Base-by-base conservation (phyloP, 2,888 invertebrate genomes). In the Temnothorax ravouxi region DNA sequence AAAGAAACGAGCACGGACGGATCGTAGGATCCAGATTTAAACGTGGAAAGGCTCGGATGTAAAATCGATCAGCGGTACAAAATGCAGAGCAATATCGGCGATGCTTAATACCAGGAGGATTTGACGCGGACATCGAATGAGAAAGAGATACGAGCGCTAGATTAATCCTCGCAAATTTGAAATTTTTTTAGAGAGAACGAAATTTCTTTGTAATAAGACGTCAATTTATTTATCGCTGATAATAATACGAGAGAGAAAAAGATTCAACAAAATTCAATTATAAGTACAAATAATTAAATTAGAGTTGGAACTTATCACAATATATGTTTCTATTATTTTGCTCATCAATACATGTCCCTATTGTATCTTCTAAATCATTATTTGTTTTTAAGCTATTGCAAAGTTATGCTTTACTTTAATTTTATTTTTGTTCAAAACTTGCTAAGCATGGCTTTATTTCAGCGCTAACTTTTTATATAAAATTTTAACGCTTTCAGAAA, bases 21-120 rank as follows among this genome's bases (percentile, higher is more conserved):
- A 75, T 81, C 79, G 83, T 64, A 64, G 87, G 85, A 89, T 88
- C 87, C 86, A 88, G 89, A 89, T 89, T 89, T 89, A 84, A 89
- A 85, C 77, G 79, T n/a, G 81, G 56, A 75, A 86, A 83, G 81
- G 69, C 83, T 76, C 64, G 76, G 83, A 85, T 83, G 87, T 84
- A 83, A 77, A 88, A 88, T 86, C 89, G 89, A 90, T 88, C 82
- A 88, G 88, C 67, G 82, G 83, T 85, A 76, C 34, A 66, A 50
- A 76, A 76, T 76, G n/a, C 9, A 15, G 47, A n/a, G 77, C 67
- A 41, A 77, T 67, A 67, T 67, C 41, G 13, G 64, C 50, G 15
- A 34, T 50, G 47, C 2, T 34, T n/a, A 52, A 52, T 80, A 80
- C 47, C 18, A 25, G 6, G 8, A 18, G 34, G 50, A 77, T 61